phyloP scores from a whole-genome alignment of 2,888 invertebrate species.

The Lissonota sp. region DNA sequence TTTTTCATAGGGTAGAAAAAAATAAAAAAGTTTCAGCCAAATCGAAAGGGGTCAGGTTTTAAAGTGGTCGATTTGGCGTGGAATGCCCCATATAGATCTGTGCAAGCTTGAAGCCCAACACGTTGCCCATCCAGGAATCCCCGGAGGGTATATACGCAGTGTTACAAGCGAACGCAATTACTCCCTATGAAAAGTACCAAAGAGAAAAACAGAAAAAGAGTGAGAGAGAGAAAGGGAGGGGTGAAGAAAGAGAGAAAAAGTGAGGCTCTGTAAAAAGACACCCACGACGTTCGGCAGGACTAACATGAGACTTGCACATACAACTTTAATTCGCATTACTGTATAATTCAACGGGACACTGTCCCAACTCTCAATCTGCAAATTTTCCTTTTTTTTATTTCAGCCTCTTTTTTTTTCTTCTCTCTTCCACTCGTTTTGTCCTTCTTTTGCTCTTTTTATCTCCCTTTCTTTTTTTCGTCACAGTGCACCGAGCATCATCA shows the following conservation, averaged over 20 bases:
- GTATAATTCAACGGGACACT: slow-evolving; percentile 53
- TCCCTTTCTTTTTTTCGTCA: slow-evolving; percentile 26
- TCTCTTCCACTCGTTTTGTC: background rate
- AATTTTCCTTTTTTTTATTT: slow-evolving; percentile 1
- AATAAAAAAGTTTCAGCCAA: no score
- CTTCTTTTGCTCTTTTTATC: background rate
- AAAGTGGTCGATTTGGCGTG: no score
- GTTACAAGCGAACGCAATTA: slow-evolving; percentile 62
- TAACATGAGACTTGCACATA: no score
- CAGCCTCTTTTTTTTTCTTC: slow-evolving; percentile 16
- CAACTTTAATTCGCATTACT: slow-evolving; percentile 17
- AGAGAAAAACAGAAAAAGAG: background rate
- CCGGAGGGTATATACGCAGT: slow-evolving; percentile 44
- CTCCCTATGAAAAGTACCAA: slow-evolving; percentile 66
- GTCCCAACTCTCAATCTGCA: slow-evolving; percentile 13
- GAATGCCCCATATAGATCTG: no score
- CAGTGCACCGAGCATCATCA: slow-evolving; percentile 51
- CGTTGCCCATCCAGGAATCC: slow-evolving; percentile 13
- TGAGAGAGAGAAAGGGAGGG: slow-evolving; percentile 15
- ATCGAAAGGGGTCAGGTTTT: no score
- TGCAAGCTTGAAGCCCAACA: no score
- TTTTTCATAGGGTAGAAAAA: no score
- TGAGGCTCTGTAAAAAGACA: slow-evolving; percentile 24
- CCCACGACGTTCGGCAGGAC: slow-evolving; percentile 52
- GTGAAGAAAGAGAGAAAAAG: slow-evolving; percentile 3